phyloP scores from a whole-genome alignment of 1,140 invertebrate genomes.

The Elysia chlorotica region DNA sequence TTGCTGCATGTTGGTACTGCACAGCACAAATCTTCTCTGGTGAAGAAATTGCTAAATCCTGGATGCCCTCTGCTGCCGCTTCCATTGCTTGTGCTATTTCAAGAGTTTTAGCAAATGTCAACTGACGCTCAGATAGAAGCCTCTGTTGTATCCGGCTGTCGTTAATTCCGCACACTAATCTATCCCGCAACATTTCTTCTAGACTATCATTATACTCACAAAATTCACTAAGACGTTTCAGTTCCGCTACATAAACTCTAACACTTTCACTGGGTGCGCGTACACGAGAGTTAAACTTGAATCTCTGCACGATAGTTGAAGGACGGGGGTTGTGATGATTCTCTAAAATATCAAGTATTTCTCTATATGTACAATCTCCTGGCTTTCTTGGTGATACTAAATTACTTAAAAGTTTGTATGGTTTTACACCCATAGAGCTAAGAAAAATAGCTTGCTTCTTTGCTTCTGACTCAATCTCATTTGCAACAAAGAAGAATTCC shows the following conservation, averaged over 20 bases:
- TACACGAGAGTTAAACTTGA: slow-evolving; percentile 27
- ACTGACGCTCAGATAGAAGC: slow-evolving; percentile 23
- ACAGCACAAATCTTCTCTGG: background rate
- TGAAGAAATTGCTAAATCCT: slow-evolving; percentile 12
- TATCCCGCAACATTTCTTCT: slow-evolving; percentile 27
- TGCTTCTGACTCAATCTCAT: background rate
- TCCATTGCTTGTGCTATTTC: slow-evolving; percentile 32
- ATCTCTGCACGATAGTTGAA: slow-evolving; percentile 24
- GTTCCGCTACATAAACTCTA: slow-evolving; percentile 22
- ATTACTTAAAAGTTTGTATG: slow-evolving; percentile 26
- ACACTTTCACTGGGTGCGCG: slow-evolving; percentile 14
- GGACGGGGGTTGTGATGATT: slow-evolving; percentile 29
- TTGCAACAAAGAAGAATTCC: background rate
- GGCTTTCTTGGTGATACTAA: slow-evolving; percentile 23
- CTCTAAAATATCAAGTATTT: slow-evolving; percentile 22
- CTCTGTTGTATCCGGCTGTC: slow-evolving; percentile 24
- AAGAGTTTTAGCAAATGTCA: slow-evolving; percentile 25
- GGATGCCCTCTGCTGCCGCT: slow-evolving; percentile 20
- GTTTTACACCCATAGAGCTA: background rate
- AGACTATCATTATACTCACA: slow-evolving; percentile 29
- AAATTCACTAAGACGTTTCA: slow-evolving; percentile 24
- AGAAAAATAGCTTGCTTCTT: background rate
- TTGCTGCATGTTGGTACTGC: background rate
- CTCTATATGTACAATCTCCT: slow-evolving; percentile 12
- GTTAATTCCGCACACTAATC: slow-evolving; percentile 31